These are phyloP conservation scores for Acleris holmiana DNA, from an alignment of 2,888 invertebrate genomes.

Conservation along the genomic window DNA sequence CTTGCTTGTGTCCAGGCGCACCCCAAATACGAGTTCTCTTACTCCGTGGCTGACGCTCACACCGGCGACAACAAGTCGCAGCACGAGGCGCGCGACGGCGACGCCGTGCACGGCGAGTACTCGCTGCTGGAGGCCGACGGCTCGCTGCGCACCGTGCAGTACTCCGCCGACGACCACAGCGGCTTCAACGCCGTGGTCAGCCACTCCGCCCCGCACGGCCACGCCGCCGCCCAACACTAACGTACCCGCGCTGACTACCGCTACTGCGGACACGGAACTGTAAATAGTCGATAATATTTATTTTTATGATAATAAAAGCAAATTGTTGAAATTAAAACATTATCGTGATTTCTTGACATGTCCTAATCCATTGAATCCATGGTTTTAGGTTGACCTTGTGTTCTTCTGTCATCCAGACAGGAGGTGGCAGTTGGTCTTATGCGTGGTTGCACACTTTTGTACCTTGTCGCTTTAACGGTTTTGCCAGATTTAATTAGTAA, in stretches of 20 bases:
- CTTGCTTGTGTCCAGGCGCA: slow-evolving; percentile 60
- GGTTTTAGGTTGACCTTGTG: too few relatives aligned
- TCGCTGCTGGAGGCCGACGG: slow-evolving; percentile 80
- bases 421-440: too few relatives aligned
- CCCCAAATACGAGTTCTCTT: slow-evolving; percentile 83
- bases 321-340: slow-evolving; percentile 34
- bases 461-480: too few relatives aligned
- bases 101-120: slow-evolving; percentile 71
- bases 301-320: slow-evolving; percentile 41
- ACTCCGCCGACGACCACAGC: slow-evolving; percentile 80
- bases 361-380: too few relatives aligned
- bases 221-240: too few relatives aligned
- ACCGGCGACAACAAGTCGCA: slow-evolving; percentile 83
- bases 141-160: slow-evolving; percentile 81
- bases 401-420: too few relatives aligned
- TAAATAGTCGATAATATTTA: slow-evolving; percentile 44
- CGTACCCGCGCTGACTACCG: slow-evolving; percentile 48
- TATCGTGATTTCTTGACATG: not conserved
- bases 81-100: slow-evolving; percentile 68
- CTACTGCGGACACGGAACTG: slow-evolving; percentile 31
- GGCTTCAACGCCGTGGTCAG: slow-evolving; percentile 73
- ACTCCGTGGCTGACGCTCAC: slow-evolving; percentile 83
- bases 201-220: slow-evolving; percentile 62
- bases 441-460: too few relatives aligned
- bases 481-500: too few relatives aligned